These are phyloP conservation scores for Panorpa germanica DNA, from an alignment of 2,888 invertebrate genomes.

Conservation along the genomic window DNA sequence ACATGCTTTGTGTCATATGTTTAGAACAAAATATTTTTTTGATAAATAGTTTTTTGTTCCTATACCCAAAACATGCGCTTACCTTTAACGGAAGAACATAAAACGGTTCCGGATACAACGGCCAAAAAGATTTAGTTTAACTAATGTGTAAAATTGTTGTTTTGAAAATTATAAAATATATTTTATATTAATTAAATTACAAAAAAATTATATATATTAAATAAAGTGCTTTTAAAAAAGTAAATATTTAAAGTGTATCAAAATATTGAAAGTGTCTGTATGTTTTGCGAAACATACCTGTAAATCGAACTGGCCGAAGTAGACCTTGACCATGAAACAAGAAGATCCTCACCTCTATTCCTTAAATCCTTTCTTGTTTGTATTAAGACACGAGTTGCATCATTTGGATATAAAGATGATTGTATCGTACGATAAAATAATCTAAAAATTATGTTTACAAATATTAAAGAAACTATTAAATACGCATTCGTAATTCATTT, in stretches of 20 bases:
- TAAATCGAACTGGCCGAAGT: conserved; percentile 38
- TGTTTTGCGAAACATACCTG: conserved; percentile 22
- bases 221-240: conserved; percentile 8
- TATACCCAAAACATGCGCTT: no score
- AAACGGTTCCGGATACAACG: no score
- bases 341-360: conserved; percentile 39
- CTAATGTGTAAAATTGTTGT: no score
- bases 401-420: conserved; percentile 52
- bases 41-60: no score
- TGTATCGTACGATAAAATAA: conserved; percentile 46
- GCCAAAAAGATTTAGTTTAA: no score
- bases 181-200: conserved; percentile 4
- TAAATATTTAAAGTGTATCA: conserved; percentile 8
- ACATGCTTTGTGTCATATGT: no score
- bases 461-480: background rate
- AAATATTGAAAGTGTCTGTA: conserved; percentile 8
- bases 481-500: conserved; percentile 5
- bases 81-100: no score
- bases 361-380: conserved; percentile 34
- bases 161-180: conserved; percentile 12
- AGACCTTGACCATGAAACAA: conserved; percentile 39
- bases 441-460: no score
- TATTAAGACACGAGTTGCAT: conserved; percentile 49
- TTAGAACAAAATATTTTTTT: no score
- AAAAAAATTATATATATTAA: conserved; percentile 6